phyloP scores from a whole-genome alignment of 2,888 invertebrate species.

The Lepas anatifera region DNA sequence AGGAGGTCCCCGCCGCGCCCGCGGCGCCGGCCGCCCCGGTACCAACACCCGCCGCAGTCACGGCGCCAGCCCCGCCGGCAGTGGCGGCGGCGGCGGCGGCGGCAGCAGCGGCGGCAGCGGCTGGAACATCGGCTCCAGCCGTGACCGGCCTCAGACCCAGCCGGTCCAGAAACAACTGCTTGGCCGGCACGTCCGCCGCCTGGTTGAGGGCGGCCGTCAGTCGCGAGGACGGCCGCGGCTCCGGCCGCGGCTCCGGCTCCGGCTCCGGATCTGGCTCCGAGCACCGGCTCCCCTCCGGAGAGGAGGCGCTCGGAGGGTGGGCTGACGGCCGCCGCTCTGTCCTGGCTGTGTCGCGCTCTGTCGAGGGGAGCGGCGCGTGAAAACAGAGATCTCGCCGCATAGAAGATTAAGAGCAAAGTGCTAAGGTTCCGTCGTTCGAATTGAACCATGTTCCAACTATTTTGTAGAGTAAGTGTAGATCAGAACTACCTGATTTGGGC shows the following conservation, averaged over 20 bases:
- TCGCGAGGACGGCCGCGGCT: not conserved
- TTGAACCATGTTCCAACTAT: no score
- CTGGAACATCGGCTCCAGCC: not conserved
- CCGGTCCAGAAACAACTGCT: constrained; percentile 4
- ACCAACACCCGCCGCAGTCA: no score
- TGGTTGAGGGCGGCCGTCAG: not conserved
- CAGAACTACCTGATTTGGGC: no score
- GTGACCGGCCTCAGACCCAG: not conserved
- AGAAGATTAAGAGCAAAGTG: no score
- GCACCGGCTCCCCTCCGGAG: not conserved
- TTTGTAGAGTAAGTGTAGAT: no score
- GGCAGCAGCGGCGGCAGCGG: not conserved
- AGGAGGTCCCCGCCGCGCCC: not conserved
- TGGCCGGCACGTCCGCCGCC: constrained; percentile 1
- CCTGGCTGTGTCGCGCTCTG: no score
- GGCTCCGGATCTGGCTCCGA: not conserved
- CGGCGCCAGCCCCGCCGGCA: no score
- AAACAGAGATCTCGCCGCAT: no score
- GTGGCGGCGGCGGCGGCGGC: not conserved
- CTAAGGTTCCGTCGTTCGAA: no score
- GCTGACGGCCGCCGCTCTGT: not conserved
- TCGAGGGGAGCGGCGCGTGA: no score
- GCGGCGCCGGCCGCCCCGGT: not conserved
- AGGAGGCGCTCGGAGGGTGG: not conserved
- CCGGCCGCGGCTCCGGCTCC: not conserved